Base-by-base conservation (phyloP, 2,113 vertebrate species). In the Dolichotis patagonum region DNA sequence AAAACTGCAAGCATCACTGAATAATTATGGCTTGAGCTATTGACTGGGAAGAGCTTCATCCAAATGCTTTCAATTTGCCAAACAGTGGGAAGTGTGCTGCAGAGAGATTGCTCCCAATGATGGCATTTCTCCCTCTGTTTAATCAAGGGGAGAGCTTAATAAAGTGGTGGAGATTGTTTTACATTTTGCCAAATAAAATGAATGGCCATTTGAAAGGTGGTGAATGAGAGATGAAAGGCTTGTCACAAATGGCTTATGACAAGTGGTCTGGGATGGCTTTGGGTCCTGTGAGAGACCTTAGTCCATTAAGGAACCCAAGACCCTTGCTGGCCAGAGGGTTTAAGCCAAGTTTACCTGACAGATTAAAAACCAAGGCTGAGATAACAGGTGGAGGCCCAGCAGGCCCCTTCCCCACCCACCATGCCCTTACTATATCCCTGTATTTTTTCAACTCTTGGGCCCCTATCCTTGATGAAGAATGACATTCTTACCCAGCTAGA, bases 21-120 rank as follows among this genome's bases (percentile, higher is more conserved):
- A 43, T 77, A 96, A 65, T 80, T 95, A 82, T 0, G 63, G 80
- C 63, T 77, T 35, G 60, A 88, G 91, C 69, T 95, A 90, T 62
- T 92, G 67, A 88, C 90, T 94, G 86, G 17, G 81, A 96, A 75
- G 1, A 32, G 32, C 52, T 98, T 97, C 95, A 54, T 10, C 20
- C 38, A 91, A 71, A 54, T 93, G 62, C 49, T 96, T 97, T 97
- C 91, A 91, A 97, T 96, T 54, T 95, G 83, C 62, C 83, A 89
- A 97, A 95, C 32, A 5, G 4, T 97, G 96, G 49, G 28, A 96
- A 95, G n/a, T n/a, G 91, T 85, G 90, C 58, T 92, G 81, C 85
- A 90, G 91, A 97, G 96, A 95, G 46, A 16, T 14, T 94, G 81
- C 52, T 91, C 26, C 56, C 38, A 41, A 38, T 93, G 96, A 96